These are phyloP conservation scores for Pentamera pediparva DNA, from an alignment of 53 echinoderm and acorn worm genomes.

Conservation along the genomic window DNA sequence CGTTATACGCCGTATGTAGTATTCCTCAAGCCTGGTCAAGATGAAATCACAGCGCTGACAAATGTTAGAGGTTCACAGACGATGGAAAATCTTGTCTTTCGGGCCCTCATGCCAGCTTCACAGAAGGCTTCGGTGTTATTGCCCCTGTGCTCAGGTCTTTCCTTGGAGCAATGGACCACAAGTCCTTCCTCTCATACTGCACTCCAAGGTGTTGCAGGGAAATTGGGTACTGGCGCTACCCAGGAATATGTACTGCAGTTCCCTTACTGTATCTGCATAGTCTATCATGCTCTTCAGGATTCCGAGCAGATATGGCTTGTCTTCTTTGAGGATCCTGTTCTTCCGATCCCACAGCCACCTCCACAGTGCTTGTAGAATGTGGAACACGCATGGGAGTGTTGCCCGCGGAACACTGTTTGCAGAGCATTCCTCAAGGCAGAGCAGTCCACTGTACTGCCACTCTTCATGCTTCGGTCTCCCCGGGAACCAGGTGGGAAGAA, in stretches of 20 bases:
- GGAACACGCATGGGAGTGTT: background rate
- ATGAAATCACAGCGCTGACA: constrained; percentile 54
- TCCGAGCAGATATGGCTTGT: background rate
- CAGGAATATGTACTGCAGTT: background rate
- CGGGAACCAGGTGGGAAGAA: background rate
- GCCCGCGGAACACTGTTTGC: background rate
- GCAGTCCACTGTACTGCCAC: background rate
- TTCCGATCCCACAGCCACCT: constrained; percentile 6
- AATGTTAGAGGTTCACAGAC: constrained; percentile 39
- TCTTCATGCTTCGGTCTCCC: background rate
- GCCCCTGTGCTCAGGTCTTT: constrained; percentile 27
- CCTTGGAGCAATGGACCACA: constrained; percentile 50
- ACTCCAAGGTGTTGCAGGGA: constrained; percentile 44
- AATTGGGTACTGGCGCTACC: constrained; percentile 12
- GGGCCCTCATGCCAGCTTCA: constrained; percentile 48
- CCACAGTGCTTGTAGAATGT: constrained; percentile 16
- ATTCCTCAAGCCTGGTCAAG: constrained; percentile 32
- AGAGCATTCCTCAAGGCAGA: background rate
- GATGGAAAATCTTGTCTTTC: constrained; percentile 56
- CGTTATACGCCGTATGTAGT: constrained; percentile 33
- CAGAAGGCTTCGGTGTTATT: constrained; percentile 57
- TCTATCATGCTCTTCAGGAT: background rate
- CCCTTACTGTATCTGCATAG: background rate
- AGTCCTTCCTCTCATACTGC: constrained; percentile 30
- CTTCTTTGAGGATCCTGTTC: background rate